A percentile compares a stretch with the other conserved stretches of the same genome.
Conservation (phyloP, 2,113 vertebrate species). For the Apaloderma vittatum region DNA sequence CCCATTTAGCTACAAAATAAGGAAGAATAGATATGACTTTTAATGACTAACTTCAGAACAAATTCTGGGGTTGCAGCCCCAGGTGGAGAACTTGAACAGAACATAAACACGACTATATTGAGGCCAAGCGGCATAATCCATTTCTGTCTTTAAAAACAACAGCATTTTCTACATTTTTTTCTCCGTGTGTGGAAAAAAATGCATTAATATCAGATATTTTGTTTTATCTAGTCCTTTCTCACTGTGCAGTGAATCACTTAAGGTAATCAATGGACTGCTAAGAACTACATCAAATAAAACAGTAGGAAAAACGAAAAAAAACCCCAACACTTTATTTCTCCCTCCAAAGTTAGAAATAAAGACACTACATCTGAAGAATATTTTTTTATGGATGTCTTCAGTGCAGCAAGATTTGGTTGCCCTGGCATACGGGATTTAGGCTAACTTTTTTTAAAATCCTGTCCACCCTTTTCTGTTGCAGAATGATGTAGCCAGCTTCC, state of each 20-base stretch:
- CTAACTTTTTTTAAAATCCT: neutral
- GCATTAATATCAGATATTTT: slow-evolving; percentile 75
- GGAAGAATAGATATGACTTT: neutral
- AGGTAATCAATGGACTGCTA: slow-evolving; percentile 61
- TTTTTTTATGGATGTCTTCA: slow-evolving; percentile 51
- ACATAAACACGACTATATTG: slow-evolving; percentile 56
- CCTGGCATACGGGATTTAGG: slow-evolving; percentile 19
- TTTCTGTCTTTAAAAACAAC: slow-evolving; percentile 53
- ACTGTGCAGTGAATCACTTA: slow-evolving; percentile 77
- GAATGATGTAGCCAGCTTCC: neutral
- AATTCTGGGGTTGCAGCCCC: neutral
- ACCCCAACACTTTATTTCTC: slow-evolving; percentile 49
- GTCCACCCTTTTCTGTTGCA: slow-evolving; percentile 33
- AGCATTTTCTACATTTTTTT: slow-evolving; percentile 4
- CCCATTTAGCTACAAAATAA: neutral
- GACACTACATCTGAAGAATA: slow-evolving; percentile 38
- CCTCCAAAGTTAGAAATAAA: slow-evolving; percentile 40
- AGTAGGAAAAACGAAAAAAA: neutral
- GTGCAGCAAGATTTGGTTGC: slow-evolving; percentile 36
- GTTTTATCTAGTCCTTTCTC: slow-evolving; percentile 77
- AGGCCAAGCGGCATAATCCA: slow-evolving; percentile 43
- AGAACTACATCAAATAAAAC: slow-evolving; percentile 74
- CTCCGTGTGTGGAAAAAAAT: slow-evolving; percentile 55
- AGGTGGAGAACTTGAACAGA: neutral
- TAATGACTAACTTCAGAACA: neutral